Evolutionary conservation across 1,140 invertebrate species (phyloP).

Genomic region (Drosophila leontia): DNA sequence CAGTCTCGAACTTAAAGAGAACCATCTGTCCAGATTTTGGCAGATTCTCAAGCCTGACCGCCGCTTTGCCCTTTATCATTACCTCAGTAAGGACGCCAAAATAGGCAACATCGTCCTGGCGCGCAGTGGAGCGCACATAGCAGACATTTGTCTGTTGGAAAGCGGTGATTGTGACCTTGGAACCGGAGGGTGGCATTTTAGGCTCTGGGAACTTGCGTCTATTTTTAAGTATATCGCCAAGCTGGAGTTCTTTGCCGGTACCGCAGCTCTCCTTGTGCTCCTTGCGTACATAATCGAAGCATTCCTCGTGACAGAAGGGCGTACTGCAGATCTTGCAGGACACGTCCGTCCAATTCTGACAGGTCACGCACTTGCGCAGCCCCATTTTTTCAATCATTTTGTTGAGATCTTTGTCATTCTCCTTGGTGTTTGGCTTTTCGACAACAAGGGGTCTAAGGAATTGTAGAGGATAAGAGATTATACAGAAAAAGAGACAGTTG

Average conservation of each 20-base stretch:
- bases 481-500: neutral
- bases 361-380: slow-evolving; percentile 32
- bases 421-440: neutral
- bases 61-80: slow-evolving; percentile 17
- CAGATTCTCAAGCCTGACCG: slow-evolving; percentile 21
- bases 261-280: slow-evolving; percentile 39
- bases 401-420: neutral
- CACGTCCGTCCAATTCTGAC: slow-evolving; percentile 40
- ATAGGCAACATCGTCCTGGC: slow-evolving; percentile 54
- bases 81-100: slow-evolving; percentile 44
- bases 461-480: too few species aligned
- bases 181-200: slow-evolving; percentile 41
- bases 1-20: slow-evolving; percentile 44
- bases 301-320: slow-evolving; percentile 51
- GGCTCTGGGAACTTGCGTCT: neutral
- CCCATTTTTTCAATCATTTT: neutral
- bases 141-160: slow-evolving; percentile 71
- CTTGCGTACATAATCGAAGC: slow-evolving; percentile 29
- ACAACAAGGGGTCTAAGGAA: neutral
- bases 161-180: slow-evolving; percentile 64
- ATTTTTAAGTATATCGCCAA: neutral
- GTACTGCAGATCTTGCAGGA: slow-evolving; percentile 52
- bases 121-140: slow-evolving; percentile 62
- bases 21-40: slow-evolving; percentile 68
- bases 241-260: slow-evolving; percentile 2